Conservation (phyloP, 1,140 invertebrate genomes). For the Pemphigus obesinymphae region DNA sequence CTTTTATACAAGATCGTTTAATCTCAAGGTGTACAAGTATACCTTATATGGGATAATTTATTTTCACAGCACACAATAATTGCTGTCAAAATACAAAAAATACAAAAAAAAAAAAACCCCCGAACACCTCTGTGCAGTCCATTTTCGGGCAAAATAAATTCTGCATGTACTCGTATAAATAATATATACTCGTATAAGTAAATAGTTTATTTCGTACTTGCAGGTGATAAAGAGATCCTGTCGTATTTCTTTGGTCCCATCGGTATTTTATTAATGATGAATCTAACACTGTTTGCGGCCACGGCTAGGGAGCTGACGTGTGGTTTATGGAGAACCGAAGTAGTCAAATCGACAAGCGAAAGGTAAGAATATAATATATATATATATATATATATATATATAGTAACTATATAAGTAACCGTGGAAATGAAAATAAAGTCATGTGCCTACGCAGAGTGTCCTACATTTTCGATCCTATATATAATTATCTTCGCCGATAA, state of each 20-base stretch:
- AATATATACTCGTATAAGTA: no score
- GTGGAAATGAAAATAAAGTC: no score
- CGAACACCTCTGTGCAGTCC: neutral
- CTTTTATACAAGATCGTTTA: neutral
- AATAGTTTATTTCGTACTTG: constrained; percentile 47
- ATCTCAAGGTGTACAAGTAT: neutral
- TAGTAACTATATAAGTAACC: no score
- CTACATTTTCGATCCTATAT: neutral
- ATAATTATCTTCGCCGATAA: neutral
- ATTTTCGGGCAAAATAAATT: constrained; percentile 5
- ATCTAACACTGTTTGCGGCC: constrained; percentile 70
- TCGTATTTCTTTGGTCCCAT: constrained; percentile 79
- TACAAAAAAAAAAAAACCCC: neutral
- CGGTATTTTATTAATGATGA: constrained; percentile 67
- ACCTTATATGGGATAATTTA: neutral
- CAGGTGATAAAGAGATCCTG: constrained; percentile 69
- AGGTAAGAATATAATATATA: constrained; percentile 55
- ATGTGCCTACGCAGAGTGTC: no score
- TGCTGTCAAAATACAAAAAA: neutral
- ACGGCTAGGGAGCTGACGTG: constrained; percentile 79
- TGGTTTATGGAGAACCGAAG: constrained; percentile 78
- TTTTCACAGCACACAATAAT: no score
- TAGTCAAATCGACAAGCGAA: constrained; percentile 79
- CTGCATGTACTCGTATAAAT: no score
- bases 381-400: no score